Evolutionary conservation across 2,113 vertebrate species (phyloP).

Genomic region (Cryptomyrus ogoouensis): DNA sequence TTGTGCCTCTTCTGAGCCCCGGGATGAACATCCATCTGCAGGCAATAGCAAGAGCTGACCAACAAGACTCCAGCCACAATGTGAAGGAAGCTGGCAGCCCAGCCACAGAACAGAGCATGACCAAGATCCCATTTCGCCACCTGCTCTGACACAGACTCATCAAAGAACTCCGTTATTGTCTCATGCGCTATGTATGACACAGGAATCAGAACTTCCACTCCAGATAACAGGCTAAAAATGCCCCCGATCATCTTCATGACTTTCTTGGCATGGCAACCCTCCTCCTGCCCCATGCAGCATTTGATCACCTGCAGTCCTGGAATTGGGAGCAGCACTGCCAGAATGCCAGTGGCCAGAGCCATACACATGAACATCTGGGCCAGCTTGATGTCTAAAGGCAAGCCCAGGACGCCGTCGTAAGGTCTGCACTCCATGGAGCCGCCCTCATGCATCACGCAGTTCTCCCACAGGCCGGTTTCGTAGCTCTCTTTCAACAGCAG

Average conservation of each 20-base stretch:
- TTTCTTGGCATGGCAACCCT: constrained; percentile 31
- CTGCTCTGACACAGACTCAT: constrained; percentile 30
- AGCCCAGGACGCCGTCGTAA: constrained; percentile 29
- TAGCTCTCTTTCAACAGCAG: constrained; percentile 42
- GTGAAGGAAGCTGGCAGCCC: constrained; percentile 39
- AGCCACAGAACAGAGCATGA: constrained; percentile 42
- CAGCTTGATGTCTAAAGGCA: constrained; percentile 36
- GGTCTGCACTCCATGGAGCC: constrained; percentile 29
- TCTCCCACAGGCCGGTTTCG: constrained; percentile 46
- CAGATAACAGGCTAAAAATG: constrained; percentile 20
- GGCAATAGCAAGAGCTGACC: constrained; percentile 37
- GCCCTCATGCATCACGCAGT: constrained; percentile 39
- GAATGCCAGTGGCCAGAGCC: constrained; percentile 20
- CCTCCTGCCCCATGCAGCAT: constrained; percentile 31
- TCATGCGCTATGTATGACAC: constrained; percentile 39
- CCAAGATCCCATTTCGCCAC: constrained; percentile 41
- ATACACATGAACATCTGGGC: constrained; percentile 30
- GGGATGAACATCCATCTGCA: constrained; percentile 12
- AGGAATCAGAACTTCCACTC: constrained; percentile 34
- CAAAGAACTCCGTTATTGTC: constrained; percentile 39
- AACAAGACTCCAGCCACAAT: constrained; percentile 42
- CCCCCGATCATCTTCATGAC: constrained; percentile 28
- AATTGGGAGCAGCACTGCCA: constrained; percentile 30
- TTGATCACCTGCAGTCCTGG: constrained; percentile 38
- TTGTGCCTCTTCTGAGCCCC: not conserved